Evolutionary conservation across 2,888 invertebrate genomes (phyloP).

Genomic region (Drosophila kambysellisi): DNA sequence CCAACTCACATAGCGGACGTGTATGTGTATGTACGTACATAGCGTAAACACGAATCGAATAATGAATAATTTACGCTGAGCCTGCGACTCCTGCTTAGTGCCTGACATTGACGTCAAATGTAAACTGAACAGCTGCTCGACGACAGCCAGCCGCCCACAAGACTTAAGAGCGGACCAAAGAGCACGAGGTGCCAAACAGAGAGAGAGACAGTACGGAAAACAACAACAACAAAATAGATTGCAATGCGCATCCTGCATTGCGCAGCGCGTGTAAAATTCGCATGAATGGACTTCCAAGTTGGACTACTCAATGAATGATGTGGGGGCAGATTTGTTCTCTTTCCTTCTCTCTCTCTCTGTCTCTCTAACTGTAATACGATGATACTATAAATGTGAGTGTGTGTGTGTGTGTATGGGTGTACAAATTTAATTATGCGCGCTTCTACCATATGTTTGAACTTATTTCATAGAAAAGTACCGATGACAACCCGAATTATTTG

Average conservation of each 20-base stretch:
- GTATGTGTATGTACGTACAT: slow-evolving; percentile 19
- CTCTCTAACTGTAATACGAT: slow-evolving; percentile 51
- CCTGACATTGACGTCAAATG: slow-evolving; percentile 72
- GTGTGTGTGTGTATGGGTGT: slow-evolving; percentile 10
- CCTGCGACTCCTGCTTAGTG: slow-evolving; percentile 53
- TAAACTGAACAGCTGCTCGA: slow-evolving; percentile 60
- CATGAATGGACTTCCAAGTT: slow-evolving; percentile 65
- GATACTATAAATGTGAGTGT: slow-evolving; percentile 32
- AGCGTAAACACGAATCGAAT: slow-evolving; percentile 65
- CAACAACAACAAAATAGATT: slow-evolving; percentile 19
- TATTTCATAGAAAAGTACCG: slow-evolving; percentile 57
- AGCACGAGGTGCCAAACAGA: slow-evolving; percentile 36
- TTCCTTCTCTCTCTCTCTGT: slow-evolving; percentile 15
- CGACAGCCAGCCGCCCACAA: slow-evolving; percentile 60
- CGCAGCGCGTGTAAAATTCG: slow-evolving; percentile 78
- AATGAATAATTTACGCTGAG: slow-evolving; percentile 72
- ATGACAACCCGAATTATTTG: slow-evolving; percentile 61
- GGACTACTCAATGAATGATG: slow-evolving; percentile 64
- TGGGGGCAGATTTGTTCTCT: slow-evolving; percentile 14
- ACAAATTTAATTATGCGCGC: slow-evolving; percentile 76
- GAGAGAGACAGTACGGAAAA: slow-evolving; percentile 37
- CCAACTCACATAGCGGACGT: neutral
- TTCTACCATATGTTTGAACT: slow-evolving; percentile 75
- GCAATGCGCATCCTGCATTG: slow-evolving; percentile 75
- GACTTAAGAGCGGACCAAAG: slow-evolving; percentile 53